Percentiles rank a stretch among this genome's conserved stretches.
Evolutionary conservation across 30 jellyfish, hydroid and myxozoan species (phyloP).

Genomic region (Calvadosia cruxmelitensis): DNA sequence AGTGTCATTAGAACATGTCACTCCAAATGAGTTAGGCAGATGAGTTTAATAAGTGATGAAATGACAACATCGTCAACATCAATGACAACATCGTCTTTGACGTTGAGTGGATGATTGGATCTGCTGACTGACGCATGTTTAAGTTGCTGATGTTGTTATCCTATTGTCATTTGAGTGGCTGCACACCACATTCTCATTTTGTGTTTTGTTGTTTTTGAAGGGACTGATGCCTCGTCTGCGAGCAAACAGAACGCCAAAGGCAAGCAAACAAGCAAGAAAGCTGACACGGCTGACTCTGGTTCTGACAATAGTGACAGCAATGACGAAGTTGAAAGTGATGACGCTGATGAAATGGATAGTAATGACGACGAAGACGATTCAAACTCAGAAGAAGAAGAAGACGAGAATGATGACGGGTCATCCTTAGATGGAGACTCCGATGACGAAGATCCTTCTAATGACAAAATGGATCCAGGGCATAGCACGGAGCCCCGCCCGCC

Average conservation of each 20-base stretch:
- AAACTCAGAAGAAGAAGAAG: conserved; percentile 9
- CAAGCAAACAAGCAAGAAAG: not conserved
- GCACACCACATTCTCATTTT: not conserved
- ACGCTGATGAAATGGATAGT: conserved; percentile 3
- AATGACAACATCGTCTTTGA: too few species aligned
- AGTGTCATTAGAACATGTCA: too few species aligned
- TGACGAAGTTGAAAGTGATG: conserved; percentile 13
- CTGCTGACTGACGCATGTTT: not conserved
- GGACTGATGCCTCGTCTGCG: not conserved
- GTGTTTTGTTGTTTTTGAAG: not conserved
- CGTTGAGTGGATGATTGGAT: too few species aligned
- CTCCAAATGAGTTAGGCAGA: too few species aligned
- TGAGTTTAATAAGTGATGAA: too few species aligned
- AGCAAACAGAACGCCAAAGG: not conserved
- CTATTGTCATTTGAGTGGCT: not conserved
- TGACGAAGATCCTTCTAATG: conserved; percentile 11
- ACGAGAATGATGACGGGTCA: conserved; percentile 4
- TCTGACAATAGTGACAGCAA: conserved; percentile 3
- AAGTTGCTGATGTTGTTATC: not conserved
- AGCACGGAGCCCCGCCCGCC: conserved; percentile 9
- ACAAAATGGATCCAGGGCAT: not conserved
- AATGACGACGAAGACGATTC: not conserved
- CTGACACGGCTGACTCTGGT: conserved; percentile 2
- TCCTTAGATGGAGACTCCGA: not conserved
- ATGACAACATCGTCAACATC: too few species aligned